Base-by-base conservation (phyloP, 2,797 vertebrate species). In the Phoeniculus purpureus region DNA sequence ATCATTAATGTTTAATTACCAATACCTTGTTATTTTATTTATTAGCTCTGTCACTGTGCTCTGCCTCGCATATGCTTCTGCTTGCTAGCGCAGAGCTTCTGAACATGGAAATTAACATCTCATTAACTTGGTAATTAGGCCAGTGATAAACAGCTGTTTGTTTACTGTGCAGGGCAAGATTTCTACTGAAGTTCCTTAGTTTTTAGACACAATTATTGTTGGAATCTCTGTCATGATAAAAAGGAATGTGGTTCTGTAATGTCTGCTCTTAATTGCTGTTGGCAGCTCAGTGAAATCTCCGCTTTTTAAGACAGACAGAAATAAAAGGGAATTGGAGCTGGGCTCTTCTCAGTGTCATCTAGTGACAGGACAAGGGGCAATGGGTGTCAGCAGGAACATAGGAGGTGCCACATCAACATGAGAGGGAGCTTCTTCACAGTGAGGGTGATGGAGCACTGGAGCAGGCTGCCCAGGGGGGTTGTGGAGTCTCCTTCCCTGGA, bases 51-150 rank as follows among this genome's bases (percentile, higher is more conserved):
- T 98, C 98, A 97, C 97, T 97, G 92, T 98, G 91, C 80, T 98
- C 95, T 97, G 96, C 96, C 98, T 98, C 98, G 97, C 97, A 98
- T 98, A 97, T 62, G 95, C 97, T 97, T 91, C 96, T 96, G 96
- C 92, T 97, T 97, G 94, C 96, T 99, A 97, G 98, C 98, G 98
- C 98, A 98, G 98, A 97, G 97, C 97, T 98, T 97, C 98, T 98
- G 97, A 98, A 97, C 97, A 97, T 97, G 97, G 97, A 98, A 98
- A 99, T 99, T 98, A 99, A 95, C 98, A 98, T 99, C 97, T 99
- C 97, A 98, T 99, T 98, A 98, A 97, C 97, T 97, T 97, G 97
- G 98, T 98, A 99, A 99, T 99, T 99, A 98, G 98, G 97, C 97
- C 98, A 98, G 94, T 98, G 98, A 98, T 98, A 98, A 98, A 98